Evolutionary conservation across 2,888 invertebrate genomes (phyloP).

Genomic region (Drosophila meridionalis): DNA sequence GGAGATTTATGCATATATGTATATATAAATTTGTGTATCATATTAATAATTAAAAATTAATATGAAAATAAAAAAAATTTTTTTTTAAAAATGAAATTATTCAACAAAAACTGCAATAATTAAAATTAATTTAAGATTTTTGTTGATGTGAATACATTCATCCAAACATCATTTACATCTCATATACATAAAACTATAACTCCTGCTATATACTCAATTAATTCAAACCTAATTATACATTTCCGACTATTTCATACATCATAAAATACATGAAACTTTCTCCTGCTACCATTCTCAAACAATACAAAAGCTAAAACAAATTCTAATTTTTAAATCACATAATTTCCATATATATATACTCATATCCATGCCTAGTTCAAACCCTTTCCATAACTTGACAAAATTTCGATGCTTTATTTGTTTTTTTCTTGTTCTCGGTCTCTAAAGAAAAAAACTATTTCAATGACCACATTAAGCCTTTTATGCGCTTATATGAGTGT

Average conservation of each 20-base stretch:
- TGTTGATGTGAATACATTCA: background rate
- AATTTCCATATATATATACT: background rate
- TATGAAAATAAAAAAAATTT: too few species aligned
- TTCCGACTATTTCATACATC: background rate
- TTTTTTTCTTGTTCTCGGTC: background rate
- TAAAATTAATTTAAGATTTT: background rate
- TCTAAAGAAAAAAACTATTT: slow-evolving; percentile 7
- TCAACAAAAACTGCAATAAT: too few species aligned
- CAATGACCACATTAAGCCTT: slow-evolving; percentile 1
- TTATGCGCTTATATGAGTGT: slow-evolving; percentile 12
- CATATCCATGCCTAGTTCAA: too few species aligned
- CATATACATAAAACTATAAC: background rate
- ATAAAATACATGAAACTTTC: background rate
- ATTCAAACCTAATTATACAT: background rate
- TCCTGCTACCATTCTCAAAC: background rate
- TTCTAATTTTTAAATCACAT: background rate
- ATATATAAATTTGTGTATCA: too few species aligned
- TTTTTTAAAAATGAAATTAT: too few species aligned
- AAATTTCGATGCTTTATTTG: background rate
- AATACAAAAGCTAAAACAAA: too few species aligned
- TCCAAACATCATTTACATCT: background rate
- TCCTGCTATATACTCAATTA: background rate
- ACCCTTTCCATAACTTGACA: background rate
- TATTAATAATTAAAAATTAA: too few species aligned
- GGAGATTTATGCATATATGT: too few species aligned